Conservation (phyloP, 1,140 invertebrate genomes). For the Cephus cinctus region DNA sequence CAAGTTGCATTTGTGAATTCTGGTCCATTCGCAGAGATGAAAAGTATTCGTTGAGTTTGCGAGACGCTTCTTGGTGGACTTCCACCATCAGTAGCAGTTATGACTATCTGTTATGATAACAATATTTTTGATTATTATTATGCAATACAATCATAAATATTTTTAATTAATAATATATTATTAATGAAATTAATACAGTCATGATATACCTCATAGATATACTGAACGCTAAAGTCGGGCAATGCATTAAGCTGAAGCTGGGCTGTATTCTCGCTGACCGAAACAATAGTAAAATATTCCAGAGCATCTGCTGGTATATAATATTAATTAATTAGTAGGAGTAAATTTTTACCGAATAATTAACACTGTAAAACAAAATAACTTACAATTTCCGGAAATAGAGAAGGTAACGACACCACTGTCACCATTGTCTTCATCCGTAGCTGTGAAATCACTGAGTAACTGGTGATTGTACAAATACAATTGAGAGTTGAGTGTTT, state of each 20-base stretch:
- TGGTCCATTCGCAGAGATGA: conserved; percentile 51
- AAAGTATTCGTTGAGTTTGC: conserved; percentile 38
- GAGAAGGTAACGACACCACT: conserved; percentile 51
- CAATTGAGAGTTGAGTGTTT: conserved; percentile 22
- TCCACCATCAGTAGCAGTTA: conserved; percentile 52
- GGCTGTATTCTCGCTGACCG: conserved; percentile 38
- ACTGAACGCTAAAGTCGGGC: conserved; percentile 2
- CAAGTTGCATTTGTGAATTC: conserved; percentile 28
- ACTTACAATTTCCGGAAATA: conserved; percentile 40
- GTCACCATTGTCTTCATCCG: conserved; percentile 51
- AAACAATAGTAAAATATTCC: conserved; percentile 41
- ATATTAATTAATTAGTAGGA: neutral
- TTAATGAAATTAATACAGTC: neutral
- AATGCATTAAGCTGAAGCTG: conserved; percentile 13
- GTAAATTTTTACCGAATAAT: neutral
- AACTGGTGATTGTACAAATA: conserved; percentile 21
- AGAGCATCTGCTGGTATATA: conserved; percentile 32
- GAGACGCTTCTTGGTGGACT: conserved; percentile 37
- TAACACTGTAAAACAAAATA: neutral
- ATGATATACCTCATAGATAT: conserved; percentile 13
- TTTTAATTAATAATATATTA: neutral
- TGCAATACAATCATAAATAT: conserved; percentile 2
- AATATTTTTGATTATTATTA: neutral
- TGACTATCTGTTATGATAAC: conserved; percentile 36
- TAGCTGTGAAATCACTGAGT: conserved; percentile 40